These are phyloP conservation scores for Helogale parvula DNA, from an alignment of 2,113 vertebrate genomes.

Conservation along the genomic window DNA sequence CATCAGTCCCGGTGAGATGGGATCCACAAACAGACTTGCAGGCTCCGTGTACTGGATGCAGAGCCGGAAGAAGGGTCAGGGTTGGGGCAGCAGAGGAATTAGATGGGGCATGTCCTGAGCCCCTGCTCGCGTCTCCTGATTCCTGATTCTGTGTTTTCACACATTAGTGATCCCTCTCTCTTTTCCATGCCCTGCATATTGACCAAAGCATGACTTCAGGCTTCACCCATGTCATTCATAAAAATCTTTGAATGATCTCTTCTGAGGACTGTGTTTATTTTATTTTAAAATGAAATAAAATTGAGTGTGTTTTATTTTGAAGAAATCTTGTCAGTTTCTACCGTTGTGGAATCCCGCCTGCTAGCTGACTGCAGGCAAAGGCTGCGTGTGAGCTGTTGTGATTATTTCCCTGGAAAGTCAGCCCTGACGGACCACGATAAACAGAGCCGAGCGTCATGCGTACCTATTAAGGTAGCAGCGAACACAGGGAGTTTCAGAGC, in stretches of 20 bases:
- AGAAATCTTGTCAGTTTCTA: background rate
- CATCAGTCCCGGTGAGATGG: background rate
- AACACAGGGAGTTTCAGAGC: background rate
- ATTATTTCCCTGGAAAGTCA: background rate
- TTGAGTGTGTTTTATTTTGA: background rate
- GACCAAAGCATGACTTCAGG: background rate
- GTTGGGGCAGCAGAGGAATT: background rate
- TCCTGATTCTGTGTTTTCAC: background rate
- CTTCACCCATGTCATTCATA: background rate
- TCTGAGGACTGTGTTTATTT: background rate
- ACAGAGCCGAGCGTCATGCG: background rate
- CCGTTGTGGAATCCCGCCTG: background rate
- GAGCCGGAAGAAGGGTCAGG: accelerated
- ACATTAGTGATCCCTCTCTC: background rate
- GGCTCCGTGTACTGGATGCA: accelerated
- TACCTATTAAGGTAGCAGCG: background rate
- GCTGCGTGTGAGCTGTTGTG: background rate
- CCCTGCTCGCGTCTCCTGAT: background rate
- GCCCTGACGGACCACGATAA: background rate
- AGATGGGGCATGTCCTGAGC: accelerated
- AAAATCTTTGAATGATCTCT: background rate
- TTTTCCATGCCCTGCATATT: background rate
- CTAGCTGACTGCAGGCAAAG: background rate
- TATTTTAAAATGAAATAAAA: too few relatives aligned
- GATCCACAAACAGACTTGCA: background rate